phyloP scores from a whole-genome alignment of 1,140 invertebrate genomes.

The Acromyrmex charruanus region DNA sequence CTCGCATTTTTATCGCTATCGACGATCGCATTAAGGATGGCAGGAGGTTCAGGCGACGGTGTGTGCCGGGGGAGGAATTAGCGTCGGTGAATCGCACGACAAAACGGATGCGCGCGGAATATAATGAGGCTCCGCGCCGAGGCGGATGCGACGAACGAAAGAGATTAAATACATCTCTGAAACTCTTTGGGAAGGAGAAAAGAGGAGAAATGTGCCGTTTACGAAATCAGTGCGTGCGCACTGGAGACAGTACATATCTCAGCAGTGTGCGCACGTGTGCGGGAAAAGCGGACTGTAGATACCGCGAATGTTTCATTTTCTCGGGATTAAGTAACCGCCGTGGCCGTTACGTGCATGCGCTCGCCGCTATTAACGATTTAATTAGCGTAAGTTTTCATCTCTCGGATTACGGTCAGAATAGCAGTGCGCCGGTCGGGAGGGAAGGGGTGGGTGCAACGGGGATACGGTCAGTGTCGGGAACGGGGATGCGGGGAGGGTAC shows the following conservation, averaged over 20 bases:
- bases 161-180: constrained; percentile 49
- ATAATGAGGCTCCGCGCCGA: constrained; percentile 40
- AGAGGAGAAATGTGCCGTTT: constrained; percentile 38
- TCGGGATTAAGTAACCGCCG: constrained; percentile 85
- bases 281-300: constrained; percentile 68
- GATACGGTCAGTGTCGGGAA: constrained; percentile 37
- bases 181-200: not conserved
- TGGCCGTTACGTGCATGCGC: constrained; percentile 83
- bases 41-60: not conserved
- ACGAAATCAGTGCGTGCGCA: not conserved
- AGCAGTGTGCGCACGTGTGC: not conserved
- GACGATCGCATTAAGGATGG: constrained; percentile 57
- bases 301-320: constrained; percentile 83
- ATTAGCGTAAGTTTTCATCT: constrained; percentile 86
- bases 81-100: constrained; percentile 48
- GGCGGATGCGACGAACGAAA: constrained; percentile 32
- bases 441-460: not conserved
- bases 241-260: constrained; percentile 22
- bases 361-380: constrained; percentile 85
- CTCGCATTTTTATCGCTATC: constrained; percentile 62
- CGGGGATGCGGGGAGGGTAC: not conserved
- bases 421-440: not conserved
- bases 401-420: constrained; percentile 79
- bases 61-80: constrained; percentile 46
- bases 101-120: constrained; percentile 59